Percentiles rank a stretch among this genome's conserved stretches.
Conservation (phyloP, 2,888 invertebrate species). For the Steinernema carpocapsae region DNA sequence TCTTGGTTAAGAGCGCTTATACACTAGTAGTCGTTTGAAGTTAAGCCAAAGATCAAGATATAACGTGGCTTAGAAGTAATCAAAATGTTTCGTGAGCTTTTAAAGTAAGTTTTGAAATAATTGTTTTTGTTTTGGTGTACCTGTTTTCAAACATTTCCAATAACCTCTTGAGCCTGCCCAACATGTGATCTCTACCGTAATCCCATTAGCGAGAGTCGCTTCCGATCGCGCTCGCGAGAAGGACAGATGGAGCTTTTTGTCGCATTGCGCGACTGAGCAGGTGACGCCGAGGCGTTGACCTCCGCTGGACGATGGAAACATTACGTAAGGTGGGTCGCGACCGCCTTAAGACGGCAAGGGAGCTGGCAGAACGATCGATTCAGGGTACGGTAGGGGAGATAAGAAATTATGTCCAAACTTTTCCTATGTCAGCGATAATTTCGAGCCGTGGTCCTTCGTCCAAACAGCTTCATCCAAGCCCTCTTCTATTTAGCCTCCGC, state of each 20-base stretch:
- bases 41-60: too few relatives aligned
- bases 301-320: constrained; percentile 18
- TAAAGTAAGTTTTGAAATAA: too few relatives aligned
- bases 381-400: neutral
- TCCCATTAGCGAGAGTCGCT: constrained; percentile 24
- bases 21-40: too few relatives aligned
- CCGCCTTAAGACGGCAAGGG: constrained; percentile 2
- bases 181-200: constrained; percentile 15
- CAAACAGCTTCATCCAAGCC: neutral
- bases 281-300: constrained; percentile 26
- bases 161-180: too few relatives aligned
- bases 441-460: too few relatives aligned
- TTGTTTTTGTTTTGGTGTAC: too few relatives aligned
- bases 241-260: constrained; percentile 31
- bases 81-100: too few relatives aligned
- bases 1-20: too few relatives aligned
- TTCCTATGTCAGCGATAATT: too few relatives aligned
- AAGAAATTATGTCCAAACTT: too few relatives aligned
- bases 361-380: constrained; percentile 11
- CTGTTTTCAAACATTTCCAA: too few relatives aligned
- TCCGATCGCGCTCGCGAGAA: constrained; percentile 9
- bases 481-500: neutral
- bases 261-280: constrained; percentile 33
- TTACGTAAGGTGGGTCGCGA: constrained; percentile 17
- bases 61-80: too few relatives aligned